A percentile compares a stretch with the other conserved stretches of the same genome.
Conservation (phyloP, 1,140 invertebrate genomes). For the Drosophila lowei region DNA sequence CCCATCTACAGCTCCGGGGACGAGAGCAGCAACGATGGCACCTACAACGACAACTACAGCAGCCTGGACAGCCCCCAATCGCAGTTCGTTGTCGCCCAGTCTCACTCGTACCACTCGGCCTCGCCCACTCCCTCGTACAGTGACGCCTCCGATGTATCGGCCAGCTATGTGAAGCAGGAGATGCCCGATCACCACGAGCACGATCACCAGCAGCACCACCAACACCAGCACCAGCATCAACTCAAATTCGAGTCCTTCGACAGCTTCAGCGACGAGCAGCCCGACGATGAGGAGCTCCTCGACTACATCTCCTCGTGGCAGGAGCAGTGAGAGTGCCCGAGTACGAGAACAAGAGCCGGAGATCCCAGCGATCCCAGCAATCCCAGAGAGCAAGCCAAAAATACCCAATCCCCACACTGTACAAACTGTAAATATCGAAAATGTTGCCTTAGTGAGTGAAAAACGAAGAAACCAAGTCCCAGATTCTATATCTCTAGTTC, state of each 20-base stretch:
- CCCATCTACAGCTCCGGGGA: constrained; percentile 46
- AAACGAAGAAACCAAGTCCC: constrained; percentile 46
- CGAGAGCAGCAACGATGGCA: constrained; percentile 76
- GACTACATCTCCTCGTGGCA: constrained; percentile 96
- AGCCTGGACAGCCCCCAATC: constrained; percentile 84
- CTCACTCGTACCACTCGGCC: constrained; percentile 85
- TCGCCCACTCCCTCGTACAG: constrained; percentile 92
- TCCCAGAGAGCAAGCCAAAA: constrained; percentile 10
- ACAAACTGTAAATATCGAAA: constrained; percentile 68
- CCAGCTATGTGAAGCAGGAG: constrained; percentile 70
- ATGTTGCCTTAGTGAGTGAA: constrained; percentile 64
- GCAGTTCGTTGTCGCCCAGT: constrained; percentile 24
- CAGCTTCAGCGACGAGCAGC: constrained; percentile 91
- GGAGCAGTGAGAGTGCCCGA: constrained; percentile 84
- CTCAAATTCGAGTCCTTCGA: constrained; percentile 88
- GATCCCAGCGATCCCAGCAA: constrained; percentile 15
- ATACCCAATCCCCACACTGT: constrained; percentile 31
- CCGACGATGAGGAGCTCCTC: constrained; percentile 94
- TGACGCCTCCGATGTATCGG: constrained; percentile 85
- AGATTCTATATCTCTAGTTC: constrained; percentile 29
- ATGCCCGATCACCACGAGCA: constrained; percentile 60
- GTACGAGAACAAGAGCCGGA: background rate
- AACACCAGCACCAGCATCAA: constrained; percentile 31
- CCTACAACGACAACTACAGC: constrained; percentile 46
- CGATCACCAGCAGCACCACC: constrained; percentile 76